phyloP scores from a whole-genome alignment of 1,140 invertebrate species.

The Sycobia sp. region DNA sequence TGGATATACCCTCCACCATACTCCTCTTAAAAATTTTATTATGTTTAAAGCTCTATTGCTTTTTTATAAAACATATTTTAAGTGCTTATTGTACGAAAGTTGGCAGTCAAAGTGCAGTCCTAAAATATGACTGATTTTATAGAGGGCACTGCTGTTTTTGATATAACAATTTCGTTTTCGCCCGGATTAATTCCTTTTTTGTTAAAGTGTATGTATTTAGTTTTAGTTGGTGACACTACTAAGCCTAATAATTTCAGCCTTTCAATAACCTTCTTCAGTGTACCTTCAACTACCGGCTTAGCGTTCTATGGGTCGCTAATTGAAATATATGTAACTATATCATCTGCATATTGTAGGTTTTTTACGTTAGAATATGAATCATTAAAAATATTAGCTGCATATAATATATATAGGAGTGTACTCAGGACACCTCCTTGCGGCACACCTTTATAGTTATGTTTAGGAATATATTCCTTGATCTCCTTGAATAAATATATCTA shows the following conservation, averaged over 20 bases:
- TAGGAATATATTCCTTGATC: background rate
- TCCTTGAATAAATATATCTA: background rate
- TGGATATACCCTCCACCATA: no score
- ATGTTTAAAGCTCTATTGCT: no score
- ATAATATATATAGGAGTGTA: background rate
- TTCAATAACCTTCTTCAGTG: background rate
- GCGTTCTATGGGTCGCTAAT: background rate
- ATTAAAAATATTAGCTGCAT: background rate
- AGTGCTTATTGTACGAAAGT: background rate
- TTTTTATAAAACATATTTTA: no score
- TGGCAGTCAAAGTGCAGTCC: background rate
- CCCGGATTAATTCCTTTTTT: no score
- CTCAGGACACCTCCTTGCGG: no score
- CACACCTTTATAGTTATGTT: no score
- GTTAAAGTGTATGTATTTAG: no score
- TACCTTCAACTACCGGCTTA: background rate
- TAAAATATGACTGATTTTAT: background rate
- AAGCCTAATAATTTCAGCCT: background rate
- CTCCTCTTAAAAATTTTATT: no score
- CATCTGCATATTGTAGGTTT: no score
- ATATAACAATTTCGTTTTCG: no score
- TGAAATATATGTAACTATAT: no score
- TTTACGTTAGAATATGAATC: background rate
- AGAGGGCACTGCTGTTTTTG: no score
- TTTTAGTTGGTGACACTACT: background rate